Base-by-base conservation (phyloP, 2,888 invertebrate species). In the Mantis religiosa region DNA sequence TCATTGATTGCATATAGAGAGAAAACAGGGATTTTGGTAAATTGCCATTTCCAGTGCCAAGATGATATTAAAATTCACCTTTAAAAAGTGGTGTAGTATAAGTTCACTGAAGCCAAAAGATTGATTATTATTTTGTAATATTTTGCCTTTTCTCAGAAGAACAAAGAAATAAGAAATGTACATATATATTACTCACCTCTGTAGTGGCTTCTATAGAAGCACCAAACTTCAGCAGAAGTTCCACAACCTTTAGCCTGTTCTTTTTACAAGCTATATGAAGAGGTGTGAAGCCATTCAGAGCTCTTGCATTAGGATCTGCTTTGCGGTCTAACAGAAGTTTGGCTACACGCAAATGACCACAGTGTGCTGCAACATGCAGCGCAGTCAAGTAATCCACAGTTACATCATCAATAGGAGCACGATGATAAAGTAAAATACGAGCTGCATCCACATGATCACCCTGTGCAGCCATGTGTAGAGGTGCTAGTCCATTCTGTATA, bases 181-280 rank as follows among this genome's bases (percentile, higher is more conserved):
- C 34, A 91, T 91, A 87, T 91, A 83, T 85, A 90, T 92, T 28
- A 83, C 89, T 89, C 92, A 95, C 95, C 94, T 96, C 96, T 82
- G 96, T 96, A 20, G 96, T 96, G 28, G 96, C 96, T 92, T 96
- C 96, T 91, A 96, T 96, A 89, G 95, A 94, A 27, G 99, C 99
- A 89, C 98, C 98, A 93, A 99, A 98, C 93, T 99, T 99, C 90
- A 99, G 95, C 88, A 99, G 94, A 90, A 99, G 93, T 93, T 99
- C 99, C 12, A 99, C 98, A 86, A 99, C 97, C 94, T 99, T 99
- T 91, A 99, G 97, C 88, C 99, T 95, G 93, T 99, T 99, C 94
- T 99, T 99, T 94, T 99, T 99, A 94, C 99, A 99, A 6, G 99
- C 99, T 92, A 99, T 99, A 93, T 99, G 99, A 88, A 99, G 94